Conservation (phyloP, 2,797 vertebrate species). For the Myioborus melanocephalus region DNA sequence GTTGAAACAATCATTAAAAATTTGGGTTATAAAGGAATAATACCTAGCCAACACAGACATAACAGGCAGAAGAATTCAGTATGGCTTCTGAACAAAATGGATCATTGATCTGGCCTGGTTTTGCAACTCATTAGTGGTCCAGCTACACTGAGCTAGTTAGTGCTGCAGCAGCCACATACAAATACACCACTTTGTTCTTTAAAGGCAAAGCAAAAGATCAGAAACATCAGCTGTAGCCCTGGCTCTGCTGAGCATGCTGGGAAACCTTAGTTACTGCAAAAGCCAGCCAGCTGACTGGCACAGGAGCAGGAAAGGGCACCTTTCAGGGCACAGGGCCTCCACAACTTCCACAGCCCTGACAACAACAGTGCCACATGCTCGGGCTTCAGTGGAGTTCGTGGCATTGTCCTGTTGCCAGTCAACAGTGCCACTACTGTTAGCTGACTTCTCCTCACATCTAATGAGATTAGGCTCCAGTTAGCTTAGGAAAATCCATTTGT, state of each 20-base stretch:
- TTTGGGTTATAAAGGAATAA: not conserved
- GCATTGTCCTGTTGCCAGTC: not conserved
- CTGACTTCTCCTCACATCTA: not conserved
- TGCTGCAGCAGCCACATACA: not conserved
- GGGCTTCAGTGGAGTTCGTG: not conserved
- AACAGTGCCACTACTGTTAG: not conserved
- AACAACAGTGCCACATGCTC: not conserved
- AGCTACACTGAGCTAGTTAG: not conserved
- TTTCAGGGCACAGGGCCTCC: not conserved
- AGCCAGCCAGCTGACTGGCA: not conserved
- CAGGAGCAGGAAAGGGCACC: not conserved
- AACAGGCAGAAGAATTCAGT: not conserved
- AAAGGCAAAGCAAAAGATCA: not conserved
- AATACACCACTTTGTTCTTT: not conserved
- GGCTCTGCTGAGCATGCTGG: not conserved
- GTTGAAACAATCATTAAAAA: conserved; percentile 34
- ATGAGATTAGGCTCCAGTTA: not conserved
- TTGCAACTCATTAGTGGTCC: not conserved
- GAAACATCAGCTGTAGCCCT: not conserved
- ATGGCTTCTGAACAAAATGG: not conserved
- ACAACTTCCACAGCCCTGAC: not conserved
- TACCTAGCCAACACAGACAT: not conserved
- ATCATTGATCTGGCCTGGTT: not conserved
- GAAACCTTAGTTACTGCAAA: not conserved
- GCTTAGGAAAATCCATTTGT: conserved; percentile 20